phyloP scores from a whole-genome alignment of 1,140 invertebrate genomes.

The Euura saliciscinereae region DNA sequence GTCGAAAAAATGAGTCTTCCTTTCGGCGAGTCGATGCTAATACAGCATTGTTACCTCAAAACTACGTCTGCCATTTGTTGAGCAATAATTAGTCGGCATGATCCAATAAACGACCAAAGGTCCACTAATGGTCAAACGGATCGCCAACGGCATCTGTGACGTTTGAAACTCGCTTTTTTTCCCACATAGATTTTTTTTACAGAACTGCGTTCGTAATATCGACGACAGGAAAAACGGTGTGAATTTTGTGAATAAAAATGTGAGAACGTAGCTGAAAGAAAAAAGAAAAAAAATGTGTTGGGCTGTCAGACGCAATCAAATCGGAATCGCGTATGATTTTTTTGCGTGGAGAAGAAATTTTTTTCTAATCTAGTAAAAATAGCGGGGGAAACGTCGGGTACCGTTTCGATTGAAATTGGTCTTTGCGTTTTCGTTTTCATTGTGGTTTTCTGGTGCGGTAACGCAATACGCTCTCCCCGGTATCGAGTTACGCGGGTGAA shows the following conservation, averaged over 20 bases:
- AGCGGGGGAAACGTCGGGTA: constrained; percentile 16
- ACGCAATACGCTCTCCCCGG: constrained; percentile 29
- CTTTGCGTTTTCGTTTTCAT: constrained; percentile 28
- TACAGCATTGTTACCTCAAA: background rate
- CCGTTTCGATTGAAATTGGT: constrained; percentile 38
- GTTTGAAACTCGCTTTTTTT: background rate
- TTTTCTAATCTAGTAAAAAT: constrained; percentile 2
- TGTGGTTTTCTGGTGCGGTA: constrained; percentile 37
- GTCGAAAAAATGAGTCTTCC: too few relatives aligned
- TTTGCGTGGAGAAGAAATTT: constrained; percentile 7
- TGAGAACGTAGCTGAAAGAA: background rate
- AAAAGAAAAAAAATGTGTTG: constrained; percentile 14
- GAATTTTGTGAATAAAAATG: background rate
- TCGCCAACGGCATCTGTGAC: background rate
- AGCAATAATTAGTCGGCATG: background rate
- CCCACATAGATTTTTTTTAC: background rate
- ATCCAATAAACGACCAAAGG: background rate
- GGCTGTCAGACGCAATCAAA: constrained; percentile 43
- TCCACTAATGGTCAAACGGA: background rate
- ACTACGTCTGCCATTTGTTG: background rate
- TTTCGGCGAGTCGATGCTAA: background rate
- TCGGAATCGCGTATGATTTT: background rate
- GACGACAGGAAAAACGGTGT: background rate
- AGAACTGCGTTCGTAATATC: background rate
- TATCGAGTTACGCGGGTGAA: constrained; percentile 31